Evolutionary conservation across 2,888 invertebrate genomes (phyloP).

Genomic region (Sinelater perroti): DNA sequence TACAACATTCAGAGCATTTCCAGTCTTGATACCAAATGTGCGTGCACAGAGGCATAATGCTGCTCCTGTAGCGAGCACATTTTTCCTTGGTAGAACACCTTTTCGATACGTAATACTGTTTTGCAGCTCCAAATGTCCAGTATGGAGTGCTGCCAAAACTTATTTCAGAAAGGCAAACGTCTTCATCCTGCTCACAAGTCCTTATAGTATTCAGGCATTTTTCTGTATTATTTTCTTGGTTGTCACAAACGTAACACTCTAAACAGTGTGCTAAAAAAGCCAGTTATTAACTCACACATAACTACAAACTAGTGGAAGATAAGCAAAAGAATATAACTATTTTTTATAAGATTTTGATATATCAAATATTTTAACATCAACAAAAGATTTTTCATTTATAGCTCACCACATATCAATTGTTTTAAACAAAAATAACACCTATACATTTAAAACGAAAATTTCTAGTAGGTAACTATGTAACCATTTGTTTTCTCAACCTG

Average conservation of each 20-base stretch:
- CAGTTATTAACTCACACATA: background rate
- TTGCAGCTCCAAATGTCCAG: slow-evolving; percentile 91
- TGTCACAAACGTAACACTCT: slow-evolving; percentile 95
- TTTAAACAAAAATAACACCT: no score
- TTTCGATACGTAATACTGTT: slow-evolving; percentile 94
- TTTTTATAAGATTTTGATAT: no score
- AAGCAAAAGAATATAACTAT: no score
- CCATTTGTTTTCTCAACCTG: no score
- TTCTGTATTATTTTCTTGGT: slow-evolving; percentile 90
- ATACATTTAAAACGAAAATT: no score
- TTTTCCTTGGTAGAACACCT: slow-evolving; percentile 82
- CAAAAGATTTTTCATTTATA: no score
- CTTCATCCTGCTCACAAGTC: slow-evolving; percentile 88
- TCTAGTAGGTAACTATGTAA: no score
- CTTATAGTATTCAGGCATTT: slow-evolving; percentile 93
- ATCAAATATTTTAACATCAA: no score
- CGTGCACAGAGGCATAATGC: slow-evolving; percentile 81
- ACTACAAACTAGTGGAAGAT: slow-evolving; percentile 6
- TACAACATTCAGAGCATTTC: slow-evolving; percentile 95
- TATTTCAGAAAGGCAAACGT: slow-evolving; percentile 88
- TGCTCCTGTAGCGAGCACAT: slow-evolving; percentile 76
- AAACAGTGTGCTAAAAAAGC: slow-evolving; percentile 65
- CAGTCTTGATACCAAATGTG: slow-evolving; percentile 97
- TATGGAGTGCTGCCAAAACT: slow-evolving; percentile 97
- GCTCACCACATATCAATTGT: no score